A percentile compares a stretch with the other conserved stretches of the same genome.
Evolutionary conservation across 2,113 vertebrate genomes (phyloP).

Genomic region (Acinonyx jubatus): DNA sequence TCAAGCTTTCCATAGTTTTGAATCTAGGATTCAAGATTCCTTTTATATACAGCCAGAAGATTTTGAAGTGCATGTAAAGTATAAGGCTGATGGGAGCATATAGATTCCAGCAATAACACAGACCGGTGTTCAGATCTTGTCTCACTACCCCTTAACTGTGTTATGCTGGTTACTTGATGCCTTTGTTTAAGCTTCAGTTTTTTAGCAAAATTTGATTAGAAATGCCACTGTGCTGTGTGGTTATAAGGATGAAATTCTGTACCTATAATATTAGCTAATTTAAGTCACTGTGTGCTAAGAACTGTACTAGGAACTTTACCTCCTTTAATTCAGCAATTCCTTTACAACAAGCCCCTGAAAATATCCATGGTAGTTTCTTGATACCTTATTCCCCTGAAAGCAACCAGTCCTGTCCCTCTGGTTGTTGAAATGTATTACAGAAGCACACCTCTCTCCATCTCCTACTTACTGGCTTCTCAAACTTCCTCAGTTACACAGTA

Average conservation of each 20-base stretch:
- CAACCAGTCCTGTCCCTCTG: background rate
- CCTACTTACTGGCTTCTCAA: background rate
- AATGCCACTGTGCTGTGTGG: background rate
- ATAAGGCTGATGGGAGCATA: background rate
- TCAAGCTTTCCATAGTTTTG: background rate
- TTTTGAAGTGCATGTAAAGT: background rate
- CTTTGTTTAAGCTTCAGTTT: background rate
- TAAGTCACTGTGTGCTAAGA: background rate
- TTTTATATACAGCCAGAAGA: background rate
- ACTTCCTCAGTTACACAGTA: background rate
- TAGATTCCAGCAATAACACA: background rate
- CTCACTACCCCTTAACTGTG: background rate
- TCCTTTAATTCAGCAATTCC: background rate
- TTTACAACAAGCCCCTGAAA: background rate
- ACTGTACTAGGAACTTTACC: background rate
- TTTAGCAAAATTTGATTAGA: conserved; percentile 6
- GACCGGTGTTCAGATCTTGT: background rate
- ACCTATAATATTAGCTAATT: background rate
- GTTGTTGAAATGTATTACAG: conserved; percentile 12
- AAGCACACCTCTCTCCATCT: background rate
- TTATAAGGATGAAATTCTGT: background rate
- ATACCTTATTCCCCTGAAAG: background rate
- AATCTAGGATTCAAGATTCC: background rate
- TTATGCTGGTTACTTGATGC: background rate
- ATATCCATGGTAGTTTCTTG: background rate